These are phyloP conservation scores for Prochilodus magdalenae DNA, from an alignment of 2,113 vertebrate genomes.

Conservation along the genomic window DNA sequence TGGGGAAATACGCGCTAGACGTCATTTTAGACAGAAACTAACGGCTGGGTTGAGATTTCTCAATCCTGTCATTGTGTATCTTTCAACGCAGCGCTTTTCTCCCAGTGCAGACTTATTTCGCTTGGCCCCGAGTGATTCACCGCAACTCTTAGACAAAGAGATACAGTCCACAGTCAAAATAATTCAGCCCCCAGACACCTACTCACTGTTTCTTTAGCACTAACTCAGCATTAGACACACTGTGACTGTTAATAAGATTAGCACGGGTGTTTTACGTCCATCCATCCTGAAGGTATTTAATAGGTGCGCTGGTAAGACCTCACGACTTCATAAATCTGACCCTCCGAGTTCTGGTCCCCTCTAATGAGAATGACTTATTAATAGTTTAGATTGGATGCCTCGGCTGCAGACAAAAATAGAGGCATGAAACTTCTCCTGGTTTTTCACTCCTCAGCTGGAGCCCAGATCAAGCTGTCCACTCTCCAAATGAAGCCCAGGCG, in stretches of 20 bases:
- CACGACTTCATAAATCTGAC: too few relatives aligned
- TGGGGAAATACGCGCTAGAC: neutral
- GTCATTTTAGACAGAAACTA: too few relatives aligned
- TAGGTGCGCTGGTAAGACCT: neutral
- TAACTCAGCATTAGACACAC: slow-evolving; percentile 4
- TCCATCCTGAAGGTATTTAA: neutral
- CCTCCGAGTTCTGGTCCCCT: too few relatives aligned
- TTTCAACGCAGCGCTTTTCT: slow-evolving; percentile 3
- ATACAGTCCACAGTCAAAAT: slow-evolving; percentile 36
- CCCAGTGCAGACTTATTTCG: slow-evolving; percentile 19
- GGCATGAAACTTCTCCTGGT: too few relatives aligned
- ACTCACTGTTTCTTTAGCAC: slow-evolving; percentile 1
- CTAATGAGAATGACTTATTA: too few relatives aligned
- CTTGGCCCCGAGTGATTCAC: slow-evolving; percentile 21
- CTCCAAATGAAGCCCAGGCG: too few relatives aligned
- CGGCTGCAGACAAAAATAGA: too few relatives aligned
- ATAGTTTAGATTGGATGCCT: too few relatives aligned
- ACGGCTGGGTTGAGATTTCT: neutral
- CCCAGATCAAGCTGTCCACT: too few relatives aligned
- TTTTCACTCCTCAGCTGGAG: too few relatives aligned
- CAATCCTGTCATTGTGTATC: slow-evolving; percentile 1
- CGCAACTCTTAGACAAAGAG: neutral
- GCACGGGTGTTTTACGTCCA: neutral
- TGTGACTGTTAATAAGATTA: neutral
- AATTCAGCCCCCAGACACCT: slow-evolving; percentile 10